These are phyloP conservation scores for Hydrochoerus hydrochaeris DNA, from an alignment of 2,113 vertebrate species.

Conservation along the genomic window DNA sequence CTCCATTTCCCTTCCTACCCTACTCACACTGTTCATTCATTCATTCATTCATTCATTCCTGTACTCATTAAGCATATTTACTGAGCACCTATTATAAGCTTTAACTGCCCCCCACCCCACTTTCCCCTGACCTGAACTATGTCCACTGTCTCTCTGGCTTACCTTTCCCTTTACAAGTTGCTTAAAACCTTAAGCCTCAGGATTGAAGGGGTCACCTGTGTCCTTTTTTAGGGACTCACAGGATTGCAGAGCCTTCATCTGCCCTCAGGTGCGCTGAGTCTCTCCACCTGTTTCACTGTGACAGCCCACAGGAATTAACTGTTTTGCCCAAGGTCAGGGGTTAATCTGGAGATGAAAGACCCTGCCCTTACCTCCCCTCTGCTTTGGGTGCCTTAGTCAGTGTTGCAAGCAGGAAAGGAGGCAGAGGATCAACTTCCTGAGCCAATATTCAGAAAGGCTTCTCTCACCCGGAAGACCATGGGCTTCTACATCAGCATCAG, in stretches of 20 bases:
- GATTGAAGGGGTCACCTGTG: background rate
- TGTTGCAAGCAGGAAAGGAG: background rate
- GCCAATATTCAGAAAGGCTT: background rate
- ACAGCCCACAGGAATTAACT: background rate
- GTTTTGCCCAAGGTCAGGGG: slow-evolving; percentile 41
- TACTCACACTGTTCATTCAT: background rate
- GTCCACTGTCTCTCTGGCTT: background rate
- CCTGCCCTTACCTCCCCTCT: background rate
- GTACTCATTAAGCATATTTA: background rate
- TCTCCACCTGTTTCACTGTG: background rate
- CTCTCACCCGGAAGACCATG: too few relatives aligned
- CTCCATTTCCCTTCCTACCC: background rate
- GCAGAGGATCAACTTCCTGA: background rate
- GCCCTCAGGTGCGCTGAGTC: background rate
- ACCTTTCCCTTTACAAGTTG: background rate
- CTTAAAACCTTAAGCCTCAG: slow-evolving; percentile 10
- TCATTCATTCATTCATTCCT: background rate
- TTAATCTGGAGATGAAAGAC: background rate
- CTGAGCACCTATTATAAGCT: slow-evolving; percentile 25
- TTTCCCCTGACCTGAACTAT: background rate
- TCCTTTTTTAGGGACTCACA: background rate
- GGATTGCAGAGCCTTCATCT: background rate
- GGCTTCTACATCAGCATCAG: background rate
- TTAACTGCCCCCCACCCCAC: background rate
- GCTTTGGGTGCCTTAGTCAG: background rate